Evolutionary conservation across 2,888 invertebrate genomes (phyloP).

Genomic region (Drosophila paramelanica): DNA sequence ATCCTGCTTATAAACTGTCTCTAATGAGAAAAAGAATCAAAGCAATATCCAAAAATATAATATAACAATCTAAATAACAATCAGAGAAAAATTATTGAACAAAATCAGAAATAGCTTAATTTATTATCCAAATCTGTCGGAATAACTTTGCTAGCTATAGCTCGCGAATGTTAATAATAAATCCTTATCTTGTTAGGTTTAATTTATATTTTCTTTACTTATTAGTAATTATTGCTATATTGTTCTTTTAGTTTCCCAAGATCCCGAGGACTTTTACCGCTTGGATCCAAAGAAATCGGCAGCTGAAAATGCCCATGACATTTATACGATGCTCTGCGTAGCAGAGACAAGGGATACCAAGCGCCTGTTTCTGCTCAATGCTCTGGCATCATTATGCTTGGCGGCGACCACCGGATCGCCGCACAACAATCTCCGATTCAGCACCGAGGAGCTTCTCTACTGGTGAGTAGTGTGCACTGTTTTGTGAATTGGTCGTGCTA

Average conservation of each 20-base stretch:
- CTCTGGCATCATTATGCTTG: constrained; percentile 90
- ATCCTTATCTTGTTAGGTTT: not conserved
- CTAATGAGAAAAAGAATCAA: no score
- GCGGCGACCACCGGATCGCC: constrained; percentile 58
- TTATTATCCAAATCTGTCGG: no score
- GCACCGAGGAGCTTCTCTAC: constrained; percentile 91
- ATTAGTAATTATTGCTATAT: no score
- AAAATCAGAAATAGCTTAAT: not conserved
- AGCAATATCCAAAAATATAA: no score
- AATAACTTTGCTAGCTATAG: no score
- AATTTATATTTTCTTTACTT: no score
- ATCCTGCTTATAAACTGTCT: no score
- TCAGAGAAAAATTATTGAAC: no score
- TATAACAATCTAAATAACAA: no score
- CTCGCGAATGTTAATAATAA: no score
- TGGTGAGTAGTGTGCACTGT: constrained; percentile 87
- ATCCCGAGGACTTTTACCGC: constrained; percentile 88
- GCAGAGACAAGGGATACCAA: constrained; percentile 89
- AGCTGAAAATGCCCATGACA: constrained; percentile 88
- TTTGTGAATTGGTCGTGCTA: not conserved
- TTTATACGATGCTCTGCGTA: constrained; percentile 87
- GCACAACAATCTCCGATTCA: constrained; percentile 87
- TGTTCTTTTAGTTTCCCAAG: constrained; percentile 76
- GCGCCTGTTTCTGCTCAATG: constrained; percentile 94
- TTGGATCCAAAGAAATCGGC: constrained; percentile 87